Evolutionary conservation across 2,888 invertebrate species (phyloP).

Genomic region (Bellardia pandia): DNA sequence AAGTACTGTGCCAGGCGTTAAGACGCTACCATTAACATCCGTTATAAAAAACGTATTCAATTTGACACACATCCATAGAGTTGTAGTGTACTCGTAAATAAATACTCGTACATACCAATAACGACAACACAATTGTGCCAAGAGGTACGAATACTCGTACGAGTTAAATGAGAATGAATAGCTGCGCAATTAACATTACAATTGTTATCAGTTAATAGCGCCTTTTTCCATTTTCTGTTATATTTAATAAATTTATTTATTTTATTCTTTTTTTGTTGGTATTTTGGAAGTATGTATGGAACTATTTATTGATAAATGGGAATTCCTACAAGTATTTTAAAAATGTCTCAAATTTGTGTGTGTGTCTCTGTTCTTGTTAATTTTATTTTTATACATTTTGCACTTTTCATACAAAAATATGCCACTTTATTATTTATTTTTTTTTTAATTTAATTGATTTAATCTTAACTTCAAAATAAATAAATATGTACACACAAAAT

Average conservation of each 20-base stretch:
- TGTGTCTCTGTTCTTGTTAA: not conserved
- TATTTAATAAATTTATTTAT: not conserved
- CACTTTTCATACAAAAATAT: slow-evolving; percentile 13
- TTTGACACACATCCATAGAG: slow-evolving; percentile 53
- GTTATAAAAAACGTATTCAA: slow-evolving; percentile 47
- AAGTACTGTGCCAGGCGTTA: slow-evolving; percentile 47
- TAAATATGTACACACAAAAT: slow-evolving; percentile 4
- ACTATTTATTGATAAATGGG: slow-evolving; percentile 37
- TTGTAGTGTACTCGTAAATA: slow-evolving; percentile 13
- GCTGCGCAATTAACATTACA: slow-evolving; percentile 67
- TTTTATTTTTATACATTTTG: slow-evolving; percentile 24
- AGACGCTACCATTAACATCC: slow-evolving; percentile 62
- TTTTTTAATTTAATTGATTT: slow-evolving; percentile 36
- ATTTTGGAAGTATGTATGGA: slow-evolving; percentile 12
- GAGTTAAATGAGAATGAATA: slow-evolving; percentile 29
- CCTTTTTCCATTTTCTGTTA: slow-evolving; percentile 9
- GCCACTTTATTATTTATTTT: not conserved
- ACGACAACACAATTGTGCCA: slow-evolving; percentile 40
- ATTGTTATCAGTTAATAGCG: slow-evolving; percentile 65
- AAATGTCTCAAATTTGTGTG: slow-evolving; percentile 1
- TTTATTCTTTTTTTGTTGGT: not conserved
- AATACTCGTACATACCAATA: slow-evolving; percentile 24
- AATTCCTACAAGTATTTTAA: slow-evolving; percentile 45
- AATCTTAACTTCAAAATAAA: slow-evolving; percentile 23
- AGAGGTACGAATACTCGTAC: not conserved